Evolutionary conservation across 2,888 invertebrate species (phyloP), one percentile per base, ranked within the genome.

Genomic region (Yponomeuta plumbellus): DNA sequence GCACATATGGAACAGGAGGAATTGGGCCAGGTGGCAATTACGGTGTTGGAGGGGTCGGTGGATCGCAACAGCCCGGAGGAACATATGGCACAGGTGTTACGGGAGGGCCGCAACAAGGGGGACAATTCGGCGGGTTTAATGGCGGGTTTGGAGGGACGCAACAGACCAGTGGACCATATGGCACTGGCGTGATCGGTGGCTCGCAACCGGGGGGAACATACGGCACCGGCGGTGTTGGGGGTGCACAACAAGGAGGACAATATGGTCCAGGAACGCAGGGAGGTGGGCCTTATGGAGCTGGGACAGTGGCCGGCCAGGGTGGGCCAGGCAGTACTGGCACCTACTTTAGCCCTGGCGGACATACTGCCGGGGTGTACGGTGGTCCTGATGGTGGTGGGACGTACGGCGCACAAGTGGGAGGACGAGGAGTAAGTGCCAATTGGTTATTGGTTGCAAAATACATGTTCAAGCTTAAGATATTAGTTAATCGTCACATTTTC

Each of bases 211-310:
- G 70, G 21, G 65, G 62, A 22, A 65, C 66, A 5, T 34, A 58
- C 8, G 68, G 68, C 61, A 66, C 70, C 3, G 68, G 68, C 56
- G 65, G 61, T 6, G 34, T 17, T 56, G 66, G 64, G 11, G 59
- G 59, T 13, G 22, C 8, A 10, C 66, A 44, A 5, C 67, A 64
- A 20, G 67, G 67, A 62, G 67, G 61, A 21, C 61, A 11, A 17
- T 61, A 61, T 61, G 59, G 21, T 52, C 44, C 34, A 34, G 34
- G 34, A 34, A 5, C 34, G 34, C 34, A 52, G 17, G 44, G 44
- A 52, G 17, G 44, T 13, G 1, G 17, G n/a, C 59, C 59, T 13
- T 59, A 59, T 23, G 22, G 59, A n/a, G 23, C 6, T 59, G 59
- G 59, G 1, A 21, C 23, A 59, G 59, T 21, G 1, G 59, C 11